Evolutionary conservation across 2,888 invertebrate genomes (phyloP), one percentile per base, ranked within the genome.

Genomic region (Polyommatus iphigenia): DNA sequence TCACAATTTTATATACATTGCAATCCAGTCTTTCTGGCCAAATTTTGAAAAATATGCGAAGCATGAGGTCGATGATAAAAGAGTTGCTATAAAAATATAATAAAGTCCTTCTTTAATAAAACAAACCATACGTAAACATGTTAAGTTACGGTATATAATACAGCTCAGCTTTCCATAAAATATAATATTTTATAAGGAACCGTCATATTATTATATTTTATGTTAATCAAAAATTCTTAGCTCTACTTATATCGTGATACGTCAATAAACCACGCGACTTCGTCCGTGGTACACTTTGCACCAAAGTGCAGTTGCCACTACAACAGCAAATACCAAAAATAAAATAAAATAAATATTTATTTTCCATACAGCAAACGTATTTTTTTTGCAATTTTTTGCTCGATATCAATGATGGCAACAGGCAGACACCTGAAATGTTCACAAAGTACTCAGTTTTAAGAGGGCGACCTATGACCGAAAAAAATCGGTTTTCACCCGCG

Each of bases 11-110:
- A 54, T 18, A 54, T 18, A 18, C 54, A 54, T 54, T 54, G 18
- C 54, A 54, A 54, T 54, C 18, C 3, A 10, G 46, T 54, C 18
- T 54, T 62, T 67, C 13, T 67, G 15, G 13, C 29, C 67, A 29
- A 29, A 29, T 67, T 67, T 67, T 2, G 67, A 29, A 67, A 67
- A 67, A 32, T 32, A 18, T 32, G 15, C 29, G 15, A 67, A 24
- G 13, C 15, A 62, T 62, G 5, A 24, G 29, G 67, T 15, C 29
- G 29, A 29, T 32, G 15, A 29, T 29, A 67, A 32, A 2, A 29
- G 29, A 67, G 67, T 15, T 15, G 29, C 29, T 29, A 67, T 67
- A 67, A 67, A 67, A 67, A 29, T 67, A 24, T 62, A 62, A 62
- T 24, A 62, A 24, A 62, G 62, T 24, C 24, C 18, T 24, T 32